Evolutionary conservation across 2,888 invertebrate species (phyloP).

Genomic region (Tiphia femorata): DNA sequence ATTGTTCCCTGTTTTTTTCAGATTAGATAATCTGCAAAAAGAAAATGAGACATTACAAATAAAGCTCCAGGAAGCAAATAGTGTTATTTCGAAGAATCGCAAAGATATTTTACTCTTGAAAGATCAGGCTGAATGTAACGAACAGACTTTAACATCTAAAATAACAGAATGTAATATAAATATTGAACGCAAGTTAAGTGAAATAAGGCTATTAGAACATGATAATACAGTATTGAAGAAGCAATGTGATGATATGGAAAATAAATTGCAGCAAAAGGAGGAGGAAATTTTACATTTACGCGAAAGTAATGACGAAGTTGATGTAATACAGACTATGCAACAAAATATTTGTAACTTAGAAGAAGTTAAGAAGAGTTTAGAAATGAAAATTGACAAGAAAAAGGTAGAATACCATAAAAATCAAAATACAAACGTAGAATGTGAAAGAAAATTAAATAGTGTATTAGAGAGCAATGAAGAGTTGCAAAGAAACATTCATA

Average conservation of each 20-base stretch:
- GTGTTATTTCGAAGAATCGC: conserved; percentile 27
- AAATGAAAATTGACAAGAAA: conserved; percentile 26
- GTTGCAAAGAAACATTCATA: conserved; percentile 30
- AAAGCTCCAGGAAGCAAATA: conserved; percentile 20
- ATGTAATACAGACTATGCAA: conserved; percentile 36
- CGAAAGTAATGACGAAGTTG: conserved; percentile 33
- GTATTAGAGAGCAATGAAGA: conserved; percentile 40
- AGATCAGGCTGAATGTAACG: conserved; percentile 21
- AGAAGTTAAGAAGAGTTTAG: conserved; percentile 35
- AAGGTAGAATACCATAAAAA: conserved; percentile 31
- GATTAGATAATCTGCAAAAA: conserved; percentile 27
- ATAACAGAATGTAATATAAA: conserved; percentile 16
- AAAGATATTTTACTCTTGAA: conserved; percentile 29
- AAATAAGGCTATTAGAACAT: conserved; percentile 24
- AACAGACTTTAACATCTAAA: conserved; percentile 15
- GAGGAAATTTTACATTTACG: conserved; percentile 26
- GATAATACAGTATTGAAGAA: conserved; percentile 29
- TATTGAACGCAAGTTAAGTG: conserved; percentile 19
- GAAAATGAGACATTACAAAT: conserved; percentile 35
- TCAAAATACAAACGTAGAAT: conserved; percentile 33
- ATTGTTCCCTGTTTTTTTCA: background rate
- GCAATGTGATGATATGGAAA: conserved; percentile 25
- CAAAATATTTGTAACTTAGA: conserved; percentile 34
- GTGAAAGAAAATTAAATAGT: conserved; percentile 35
- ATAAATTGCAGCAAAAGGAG: conserved; percentile 28